Percentiles rank a stretch among this genome's conserved stretches.
Conservation (phyloP, 2,797 vertebrate species). For the Carapus acus region DNA sequence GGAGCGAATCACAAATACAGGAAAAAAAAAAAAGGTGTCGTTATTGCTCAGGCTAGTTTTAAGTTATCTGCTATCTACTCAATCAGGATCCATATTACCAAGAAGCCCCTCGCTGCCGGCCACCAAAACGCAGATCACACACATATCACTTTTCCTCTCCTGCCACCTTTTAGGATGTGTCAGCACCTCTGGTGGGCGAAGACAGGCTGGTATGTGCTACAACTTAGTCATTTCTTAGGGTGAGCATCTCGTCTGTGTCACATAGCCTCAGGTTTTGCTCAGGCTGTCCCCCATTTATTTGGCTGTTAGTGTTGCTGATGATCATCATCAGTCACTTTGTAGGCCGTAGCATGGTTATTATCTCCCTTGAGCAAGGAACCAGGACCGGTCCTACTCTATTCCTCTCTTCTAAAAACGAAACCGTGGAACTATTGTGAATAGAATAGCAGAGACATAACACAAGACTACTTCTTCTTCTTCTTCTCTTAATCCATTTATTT, state of each 20-base stretch:
- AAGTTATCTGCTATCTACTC: conserved; percentile 33
- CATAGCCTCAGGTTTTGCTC: background rate
- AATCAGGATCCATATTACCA: too few species aligned
- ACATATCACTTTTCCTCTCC: too few species aligned
- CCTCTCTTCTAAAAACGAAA: too few species aligned
- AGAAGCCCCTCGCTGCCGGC: conserved; percentile 36
- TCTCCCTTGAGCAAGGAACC: too few species aligned
- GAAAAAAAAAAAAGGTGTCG: conserved; percentile 32
- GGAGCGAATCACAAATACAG: conserved; percentile 37
- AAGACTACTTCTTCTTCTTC: too few species aligned
- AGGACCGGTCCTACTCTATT: too few species aligned
- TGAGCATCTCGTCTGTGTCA: conserved; percentile 32
- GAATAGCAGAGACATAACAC: too few species aligned
- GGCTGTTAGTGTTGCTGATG: too few species aligned
- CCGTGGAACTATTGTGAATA: too few species aligned
- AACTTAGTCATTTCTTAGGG: conserved; percentile 37
- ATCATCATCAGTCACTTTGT: too few species aligned
- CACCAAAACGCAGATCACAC: conserved; percentile 71
- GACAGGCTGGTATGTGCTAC: conserved; percentile 11
- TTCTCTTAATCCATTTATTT: conserved; percentile 74
- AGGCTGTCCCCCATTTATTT: too few species aligned
- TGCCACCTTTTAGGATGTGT: conserved; percentile 60
- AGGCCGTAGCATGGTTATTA: too few species aligned
- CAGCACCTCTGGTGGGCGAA: conserved; percentile 36
- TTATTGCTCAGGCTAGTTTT: conserved; percentile 38